Evolutionary conservation across 1,140 invertebrate species (phyloP), one percentile per base, ranked within the genome.

Genomic region (Drosophila ficusphila): DNA sequence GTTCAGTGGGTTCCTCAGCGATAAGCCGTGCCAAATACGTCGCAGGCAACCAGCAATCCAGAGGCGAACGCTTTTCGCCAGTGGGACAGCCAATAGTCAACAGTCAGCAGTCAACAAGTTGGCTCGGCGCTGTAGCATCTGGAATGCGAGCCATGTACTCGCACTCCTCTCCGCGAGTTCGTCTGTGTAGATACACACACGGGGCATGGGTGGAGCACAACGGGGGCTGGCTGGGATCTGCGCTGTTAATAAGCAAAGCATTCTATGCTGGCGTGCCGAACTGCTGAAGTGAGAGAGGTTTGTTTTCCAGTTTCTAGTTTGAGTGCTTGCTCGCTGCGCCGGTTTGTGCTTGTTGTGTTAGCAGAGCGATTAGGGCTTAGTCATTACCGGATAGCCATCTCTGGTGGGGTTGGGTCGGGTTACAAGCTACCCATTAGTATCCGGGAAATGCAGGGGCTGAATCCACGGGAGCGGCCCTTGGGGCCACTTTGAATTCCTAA

Each of bases 31-130:
- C 8, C 34, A 58, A 21, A 29, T 19, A 18, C 33, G 39, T 56
- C 14, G 9, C 38, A 27, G 27, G 36, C 11, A 27, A 21, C 31
- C n/a, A n/a, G n/a, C n/a, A n/a, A 56, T 27, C 49, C 34, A 49
- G 23, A 27, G 42, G 7, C 23, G 19, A 39, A 21, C 53, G 12
- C 8, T 61, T 58, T 51, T 60, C 34, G 18, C 38, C 12, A 64
- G 18, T 47, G 21, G n/a, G 23, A 23, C 36, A 38, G n/a, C n/a
- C n/a, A n/a, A n/a, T n/a, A n/a, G 52, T 56, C 71, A 79, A 79
- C 71, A 81, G 52, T 56, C 71, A 79, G 76, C 71, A 81, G 52
- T 56, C 71, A 79, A 79, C 71, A 81, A 67, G 78, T 76, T 61
- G 49, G 34, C 27, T 31, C 18, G 19, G 14, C 19, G 18, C 38